Evolutionary conservation across 1,140 invertebrate genomes (phyloP).

Genomic region (Liolophura sinensis): DNA sequence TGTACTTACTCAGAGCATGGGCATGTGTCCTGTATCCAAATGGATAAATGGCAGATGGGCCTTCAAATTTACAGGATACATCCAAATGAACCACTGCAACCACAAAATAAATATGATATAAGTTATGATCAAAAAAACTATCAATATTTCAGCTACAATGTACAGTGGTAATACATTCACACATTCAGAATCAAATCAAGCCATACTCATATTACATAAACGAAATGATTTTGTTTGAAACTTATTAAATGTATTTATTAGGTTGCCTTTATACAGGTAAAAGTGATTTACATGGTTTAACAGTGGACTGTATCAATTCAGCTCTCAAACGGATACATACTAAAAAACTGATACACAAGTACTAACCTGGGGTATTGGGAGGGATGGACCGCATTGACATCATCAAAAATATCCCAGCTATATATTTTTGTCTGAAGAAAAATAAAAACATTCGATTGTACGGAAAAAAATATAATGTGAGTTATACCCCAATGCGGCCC

Average conservation of each 20-base stretch:
- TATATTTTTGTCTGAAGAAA: constrained; percentile 47
- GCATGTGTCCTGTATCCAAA: constrained; percentile 96
- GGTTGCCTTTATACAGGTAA: too few relatives aligned
- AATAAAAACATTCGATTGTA: constrained; percentile 21
- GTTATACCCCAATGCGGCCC: too few relatives aligned
- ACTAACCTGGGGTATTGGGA: constrained; percentile 36
- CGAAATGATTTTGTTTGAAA: not conserved
- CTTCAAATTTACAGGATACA: constrained; percentile 63
- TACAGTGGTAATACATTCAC: not conserved
- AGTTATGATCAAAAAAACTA: not conserved
- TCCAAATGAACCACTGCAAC: constrained; percentile 37
- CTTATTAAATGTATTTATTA: too few relatives aligned
- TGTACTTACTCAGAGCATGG: constrained; percentile 73
- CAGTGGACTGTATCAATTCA: too few relatives aligned
- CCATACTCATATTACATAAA: not conserved
- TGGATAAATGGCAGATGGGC: constrained; percentile 85
- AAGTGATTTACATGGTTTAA: too few relatives aligned
- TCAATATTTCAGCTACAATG: constrained; percentile 4
- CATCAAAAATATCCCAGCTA: constrained; percentile 50
- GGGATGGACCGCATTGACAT: constrained; percentile 35
- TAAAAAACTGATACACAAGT: not conserved
- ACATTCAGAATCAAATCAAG: not conserved
- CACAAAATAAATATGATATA: not conserved
- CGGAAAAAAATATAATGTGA: too few relatives aligned
- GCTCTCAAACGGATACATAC: too few relatives aligned